phyloP scores from a whole-genome alignment of 2,888 invertebrate species.

The Scaptomyza cyrtandrae region DNA sequence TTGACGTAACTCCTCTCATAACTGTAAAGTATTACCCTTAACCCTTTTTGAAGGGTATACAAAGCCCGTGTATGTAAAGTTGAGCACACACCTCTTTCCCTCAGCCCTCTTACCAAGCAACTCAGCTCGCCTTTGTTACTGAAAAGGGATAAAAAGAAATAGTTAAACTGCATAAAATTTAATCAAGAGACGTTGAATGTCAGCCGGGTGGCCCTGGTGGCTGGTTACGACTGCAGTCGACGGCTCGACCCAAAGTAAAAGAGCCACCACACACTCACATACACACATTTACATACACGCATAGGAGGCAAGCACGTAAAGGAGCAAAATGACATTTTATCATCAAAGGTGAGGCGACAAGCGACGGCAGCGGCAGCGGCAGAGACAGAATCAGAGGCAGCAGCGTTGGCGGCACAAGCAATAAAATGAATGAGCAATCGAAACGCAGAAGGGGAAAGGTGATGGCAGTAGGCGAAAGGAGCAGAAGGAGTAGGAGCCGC shows the following conservation, averaged over 20 bases:
- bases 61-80: conserved; percentile 44
- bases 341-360: conserved; percentile 76
- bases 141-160: conserved; percentile 56
- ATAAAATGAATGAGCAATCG: conserved; percentile 64
- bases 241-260: conserved; percentile 19
- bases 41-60: conserved; percentile 2
- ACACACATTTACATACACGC: background rate
- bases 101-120: background rate
- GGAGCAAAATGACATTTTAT: conserved; percentile 81
- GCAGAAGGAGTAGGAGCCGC: background rate
- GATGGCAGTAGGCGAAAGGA: background rate
- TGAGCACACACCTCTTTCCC: background rate
- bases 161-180: conserved; percentile 81
- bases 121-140: conserved; percentile 31
- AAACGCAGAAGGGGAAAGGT: conserved; percentile 29
- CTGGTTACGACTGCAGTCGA: conserved; percentile 43
- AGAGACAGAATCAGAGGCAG: background rate
- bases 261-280: conserved; percentile 2
- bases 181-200: conserved; percentile 79
- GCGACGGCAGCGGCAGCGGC: conserved; percentile 16
- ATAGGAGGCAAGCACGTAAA: conserved; percentile 63
- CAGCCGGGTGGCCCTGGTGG: conserved; percentile 78
- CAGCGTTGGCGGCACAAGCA: conserved; percentile 52
- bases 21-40: too few relatives aligned
- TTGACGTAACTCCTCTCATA: too few relatives aligned